Evolutionary conservation across 2,797 vertebrate species (phyloP), one percentile per base, ranked within the genome.

Genomic region (Rhinella marina): DNA sequence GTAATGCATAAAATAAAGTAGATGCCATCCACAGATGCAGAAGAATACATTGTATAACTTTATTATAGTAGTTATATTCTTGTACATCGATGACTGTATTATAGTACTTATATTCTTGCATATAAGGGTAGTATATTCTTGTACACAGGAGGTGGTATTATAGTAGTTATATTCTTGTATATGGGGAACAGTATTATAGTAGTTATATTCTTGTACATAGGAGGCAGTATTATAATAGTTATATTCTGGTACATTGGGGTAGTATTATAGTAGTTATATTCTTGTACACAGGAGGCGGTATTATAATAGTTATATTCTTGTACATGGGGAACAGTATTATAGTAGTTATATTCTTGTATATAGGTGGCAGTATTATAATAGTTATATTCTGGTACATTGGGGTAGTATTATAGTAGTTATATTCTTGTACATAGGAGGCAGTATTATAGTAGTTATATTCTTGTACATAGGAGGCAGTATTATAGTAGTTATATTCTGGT

Each of bases 91-190:
- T 6, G 7, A 16, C 68, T 19, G 27, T 72, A 72, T 72, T 72
- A 72, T 72, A 41, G 68, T 41, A 41, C 29, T 19, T 72, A 32
- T 72, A 72, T 72, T 72, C 16, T 41, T 72, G 25, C 9, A 41
- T 7, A 72, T 19, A 32, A 21, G 29, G 16, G 29, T 7, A 32
- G 62, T 64, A 64, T 54, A 54, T 54, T 54, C 10, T 13, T 54
- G 52, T 54, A 54, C 6, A 54, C 12, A 54, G 52, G 52, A n/a
- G n/a, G n/a, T n/a, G n/a, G 59, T 61, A 61, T 70, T 70, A 32
- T 70, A 70, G 66, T 70, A 70, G 27, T 29, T 70, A 70, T 70
- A 70, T 70, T 70, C 14, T n/a, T n/a, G n/a, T n/a, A n/a, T n/a
- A n/a, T 41, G 41, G 68, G 16, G n/a, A n/a, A n/a, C 41, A 41